Percentiles rank a stretch among this genome's conserved stretches.
These are phyloP conservation scores for Drepana arcuata DNA, from an alignment of 1,140 invertebrate species.

Conservation along the genomic window DNA sequence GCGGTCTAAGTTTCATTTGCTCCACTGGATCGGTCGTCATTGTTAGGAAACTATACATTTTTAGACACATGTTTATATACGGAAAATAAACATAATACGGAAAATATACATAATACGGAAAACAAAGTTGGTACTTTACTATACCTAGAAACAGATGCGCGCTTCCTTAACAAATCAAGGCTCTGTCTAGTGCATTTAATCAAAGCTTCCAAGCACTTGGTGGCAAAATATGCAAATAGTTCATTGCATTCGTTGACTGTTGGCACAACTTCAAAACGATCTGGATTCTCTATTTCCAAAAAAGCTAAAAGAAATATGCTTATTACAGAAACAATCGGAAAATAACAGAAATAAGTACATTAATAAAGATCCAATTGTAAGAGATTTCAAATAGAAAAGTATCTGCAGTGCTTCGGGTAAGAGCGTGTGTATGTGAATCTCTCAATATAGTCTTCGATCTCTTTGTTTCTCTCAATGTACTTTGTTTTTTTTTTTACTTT, in stretches of 20 bases:
- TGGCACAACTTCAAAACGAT: conserved; percentile 72
- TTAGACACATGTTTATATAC: too few relatives aligned
- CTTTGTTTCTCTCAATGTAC: too few relatives aligned
- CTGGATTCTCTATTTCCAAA: conserved; percentile 73
- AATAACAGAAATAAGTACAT: too few relatives aligned
- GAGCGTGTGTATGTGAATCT: too few relatives aligned
- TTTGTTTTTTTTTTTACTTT: background rate
- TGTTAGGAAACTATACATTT: conserved; percentile 57
- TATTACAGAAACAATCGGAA: background rate
- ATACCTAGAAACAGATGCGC: conserved; percentile 74
- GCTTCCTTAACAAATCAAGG: conserved; percentile 77
- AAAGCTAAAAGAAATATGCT: conserved; percentile 63
- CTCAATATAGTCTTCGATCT: too few relatives aligned
- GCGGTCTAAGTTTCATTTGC: conserved; percentile 59
- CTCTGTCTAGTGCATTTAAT: conserved; percentile 79
- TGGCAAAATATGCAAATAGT: conserved; percentile 81
- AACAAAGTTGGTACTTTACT: too few relatives aligned
- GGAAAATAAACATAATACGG: too few relatives aligned
- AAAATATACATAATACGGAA: too few relatives aligned
- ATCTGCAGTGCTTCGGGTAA: too few relatives aligned
- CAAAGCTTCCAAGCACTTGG: conserved; percentile 78
- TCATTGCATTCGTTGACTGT: conserved; percentile 82
- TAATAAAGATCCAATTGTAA: too few relatives aligned
- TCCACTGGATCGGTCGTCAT: conserved; percentile 52
- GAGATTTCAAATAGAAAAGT: too few relatives aligned